Evolutionary conservation across 2,888 invertebrate species (phyloP).

Genomic region (Pogonocherus hispidulus): DNA sequence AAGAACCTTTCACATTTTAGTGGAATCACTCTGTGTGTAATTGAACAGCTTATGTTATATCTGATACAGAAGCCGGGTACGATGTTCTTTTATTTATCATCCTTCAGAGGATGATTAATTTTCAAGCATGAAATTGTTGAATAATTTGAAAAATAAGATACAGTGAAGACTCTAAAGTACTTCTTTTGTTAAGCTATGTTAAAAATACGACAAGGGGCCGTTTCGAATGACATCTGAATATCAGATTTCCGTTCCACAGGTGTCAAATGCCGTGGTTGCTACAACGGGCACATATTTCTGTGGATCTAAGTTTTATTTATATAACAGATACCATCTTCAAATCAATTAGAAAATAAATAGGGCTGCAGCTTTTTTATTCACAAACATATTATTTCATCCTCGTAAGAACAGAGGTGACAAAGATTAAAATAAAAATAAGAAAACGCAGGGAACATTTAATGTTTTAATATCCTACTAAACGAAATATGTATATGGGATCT

Average conservation of each 20-base stretch:
- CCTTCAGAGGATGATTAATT: slow-evolving; percentile 36
- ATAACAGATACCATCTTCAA: neutral
- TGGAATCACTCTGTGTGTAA: neutral
- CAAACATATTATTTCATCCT: no score
- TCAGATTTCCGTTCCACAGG: slow-evolving; percentile 58
- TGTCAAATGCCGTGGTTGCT: slow-evolving; percentile 54
- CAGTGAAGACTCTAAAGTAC: slow-evolving; percentile 58
- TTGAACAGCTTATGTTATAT: slow-evolving; percentile 5
- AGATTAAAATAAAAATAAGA: no score
- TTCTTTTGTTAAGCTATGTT: slow-evolving; percentile 54
- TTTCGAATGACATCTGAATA: slow-evolving; percentile 54
- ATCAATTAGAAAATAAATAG: neutral
- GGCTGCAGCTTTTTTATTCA: no score
- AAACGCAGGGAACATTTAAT: no score
- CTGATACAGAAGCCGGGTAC: slow-evolving; percentile 28
- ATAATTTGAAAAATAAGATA: slow-evolving; percentile 45
- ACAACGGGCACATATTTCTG: slow-evolving; percentile 34
- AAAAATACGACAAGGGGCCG: slow-evolving; percentile 48
- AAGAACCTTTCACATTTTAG: no score
- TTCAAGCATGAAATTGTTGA: slow-evolving; percentile 46
- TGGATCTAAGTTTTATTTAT: slow-evolving; percentile 19
- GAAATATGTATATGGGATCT: no score
- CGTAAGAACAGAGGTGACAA: no score
- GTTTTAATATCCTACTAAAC: no score
- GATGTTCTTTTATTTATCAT: slow-evolving; percentile 4